Evolutionary conservation across 2,888 invertebrate genomes (phyloP), one percentile per base, ranked within the genome.

Genomic region (Drosophila meridionalis): DNA sequence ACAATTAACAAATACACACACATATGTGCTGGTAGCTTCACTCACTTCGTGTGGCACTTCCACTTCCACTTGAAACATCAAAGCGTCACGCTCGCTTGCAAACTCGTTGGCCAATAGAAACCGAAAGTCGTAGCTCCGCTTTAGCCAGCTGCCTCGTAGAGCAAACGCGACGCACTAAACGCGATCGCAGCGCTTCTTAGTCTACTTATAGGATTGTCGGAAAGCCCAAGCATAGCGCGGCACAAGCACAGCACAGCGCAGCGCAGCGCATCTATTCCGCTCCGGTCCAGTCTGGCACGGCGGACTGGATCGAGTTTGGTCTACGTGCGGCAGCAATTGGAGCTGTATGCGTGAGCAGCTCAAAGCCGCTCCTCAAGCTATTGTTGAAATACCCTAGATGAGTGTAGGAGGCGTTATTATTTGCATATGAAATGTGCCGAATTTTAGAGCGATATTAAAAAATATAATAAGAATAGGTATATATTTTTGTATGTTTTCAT

Each of bases 141-240:
- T 42, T 42, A 52, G 58, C 58, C 58, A 71, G 73, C 65, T 80
- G 83, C 62, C 73, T 76, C 75, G 84, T 66, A 62, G 76, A 80
- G 84, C 76, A 76, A 75, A 78, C 91, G 81, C 89, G 78, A 71
- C 81, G 80, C 73, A 90, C 89, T 90, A 88, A 90, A 91, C 87
- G 78, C 83, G 79, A 80, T 76, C 87, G 76, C 61, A 73, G 64
- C 69, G 78, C 82, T 83, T 83, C 80, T 82, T 76, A 81, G 84
- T 82, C 84, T 84, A 91, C 91, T 90, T 90, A 90, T 90, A 80
- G 77, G 79, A 68, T 82, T 26, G 78, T n/a, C 68, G 48, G 43
- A 53, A 11, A 30, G 20, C 20, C 20, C 20, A 20, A 20, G 20
- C 20, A 20, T 20, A 20, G 20, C 56, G 55, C 43, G 36, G 56